Conservation (phyloP, 1,140 invertebrate genomes). For the Ericerus pela region DNA sequence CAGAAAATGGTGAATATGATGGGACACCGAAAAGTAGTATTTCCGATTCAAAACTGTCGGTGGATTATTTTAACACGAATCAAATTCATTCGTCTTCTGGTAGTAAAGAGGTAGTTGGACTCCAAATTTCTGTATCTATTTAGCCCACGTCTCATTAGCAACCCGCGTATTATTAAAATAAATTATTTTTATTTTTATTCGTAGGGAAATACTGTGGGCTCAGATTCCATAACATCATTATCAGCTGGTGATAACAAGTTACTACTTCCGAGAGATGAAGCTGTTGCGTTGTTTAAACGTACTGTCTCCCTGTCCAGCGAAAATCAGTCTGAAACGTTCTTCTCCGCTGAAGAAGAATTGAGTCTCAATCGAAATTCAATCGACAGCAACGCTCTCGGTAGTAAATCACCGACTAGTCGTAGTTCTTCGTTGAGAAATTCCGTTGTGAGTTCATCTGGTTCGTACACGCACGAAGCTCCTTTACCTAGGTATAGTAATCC, state of each 20-base stretch:
- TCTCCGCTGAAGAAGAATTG: constrained; percentile 74
- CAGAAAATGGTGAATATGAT: constrained; percentile 33
- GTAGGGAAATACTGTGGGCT: background rate
- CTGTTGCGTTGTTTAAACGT: constrained; percentile 31
- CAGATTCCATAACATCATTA: background rate
- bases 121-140: background rate
- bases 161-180: background rate
- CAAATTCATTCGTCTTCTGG: background rate
- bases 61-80: constrained; percentile 41
- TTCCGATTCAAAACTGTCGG: constrained; percentile 65
- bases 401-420: constrained; percentile 4
- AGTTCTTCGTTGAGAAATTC: constrained; percentile 5
- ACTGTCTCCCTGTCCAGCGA: constrained; percentile 75
- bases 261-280: background rate
- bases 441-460: background rate
- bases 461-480: background rate
- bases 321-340: constrained; percentile 79
- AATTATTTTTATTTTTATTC: background rate
- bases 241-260: background rate
- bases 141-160: background rate
- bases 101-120: background rate
- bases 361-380: constrained; percentile 29
- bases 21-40: constrained; percentile 46
- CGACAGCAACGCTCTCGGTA: background rate
- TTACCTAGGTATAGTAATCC: background rate